Evolutionary conservation across 2,113 vertebrate genomes (phyloP).

Genomic region (Caretta caretta): DNA sequence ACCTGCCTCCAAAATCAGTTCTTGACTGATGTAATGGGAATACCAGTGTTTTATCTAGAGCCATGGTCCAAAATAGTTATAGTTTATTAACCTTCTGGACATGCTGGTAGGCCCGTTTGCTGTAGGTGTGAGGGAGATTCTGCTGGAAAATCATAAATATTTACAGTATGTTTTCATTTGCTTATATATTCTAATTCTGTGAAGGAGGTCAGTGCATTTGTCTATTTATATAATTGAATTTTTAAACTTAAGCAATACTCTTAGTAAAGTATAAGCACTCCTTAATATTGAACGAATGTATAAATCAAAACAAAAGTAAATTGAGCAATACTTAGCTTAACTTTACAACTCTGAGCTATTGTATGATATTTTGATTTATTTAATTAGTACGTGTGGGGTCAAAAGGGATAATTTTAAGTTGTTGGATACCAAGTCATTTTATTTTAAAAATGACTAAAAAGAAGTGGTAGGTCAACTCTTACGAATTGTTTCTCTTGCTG

Average conservation of each 20-base stretch:
- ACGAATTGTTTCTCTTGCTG: background rate
- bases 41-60: background rate
- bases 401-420: background rate
- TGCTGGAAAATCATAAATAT: background rate
- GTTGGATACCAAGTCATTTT: background rate
- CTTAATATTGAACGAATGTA: background rate
- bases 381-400: background rate
- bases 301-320: background rate
- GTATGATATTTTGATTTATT: background rate
- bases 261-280: background rate
- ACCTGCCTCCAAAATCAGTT: background rate
- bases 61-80: background rate
- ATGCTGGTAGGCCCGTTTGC: background rate
- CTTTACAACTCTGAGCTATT: background rate
- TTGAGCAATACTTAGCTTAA: background rate
- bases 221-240: background rate
- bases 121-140: background rate
- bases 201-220: background rate
- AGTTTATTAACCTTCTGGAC: background rate
- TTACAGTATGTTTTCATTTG: background rate
- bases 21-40: background rate
- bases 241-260: background rate
- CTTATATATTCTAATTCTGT: background rate
- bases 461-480: no score
- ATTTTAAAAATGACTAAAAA: background rate